Evolutionary conservation across 2,888 invertebrate species (phyloP).

Genomic region (Troglohyphantes excavatus): DNA sequence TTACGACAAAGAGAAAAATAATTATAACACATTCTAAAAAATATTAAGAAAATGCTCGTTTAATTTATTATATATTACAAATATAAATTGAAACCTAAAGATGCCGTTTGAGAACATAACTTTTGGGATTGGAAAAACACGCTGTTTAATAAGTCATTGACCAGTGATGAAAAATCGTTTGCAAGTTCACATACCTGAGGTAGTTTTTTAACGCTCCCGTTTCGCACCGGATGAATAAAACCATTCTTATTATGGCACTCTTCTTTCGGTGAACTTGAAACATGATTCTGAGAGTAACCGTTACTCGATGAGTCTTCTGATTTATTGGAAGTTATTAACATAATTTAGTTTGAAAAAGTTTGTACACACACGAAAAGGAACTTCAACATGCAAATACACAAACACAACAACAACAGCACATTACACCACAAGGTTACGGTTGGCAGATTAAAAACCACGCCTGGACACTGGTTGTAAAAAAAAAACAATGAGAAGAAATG

Average conservation of each 20-base stretch:
- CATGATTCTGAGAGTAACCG: conserved; percentile 33
- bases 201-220: conserved; percentile 23
- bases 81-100: too few species aligned
- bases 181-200: conserved; percentile 53
- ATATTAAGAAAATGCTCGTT: too few species aligned
- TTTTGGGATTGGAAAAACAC: too few species aligned
- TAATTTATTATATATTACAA: too few species aligned
- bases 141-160: neutral
- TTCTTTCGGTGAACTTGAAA: conserved; percentile 2
- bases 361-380: conserved; percentile 27
- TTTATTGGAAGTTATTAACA: conserved; percentile 66
- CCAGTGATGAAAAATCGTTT: neutral
- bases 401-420: neutral
- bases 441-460: conserved; percentile 50
- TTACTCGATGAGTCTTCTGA: conserved; percentile 21
- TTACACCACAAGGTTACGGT: neutral
- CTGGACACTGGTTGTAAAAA: conserved; percentile 28
- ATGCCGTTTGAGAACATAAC: too few species aligned
- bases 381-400: conserved; percentile 24
- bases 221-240: conserved; percentile 18
- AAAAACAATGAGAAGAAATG: conserved; percentile 17
- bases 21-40: too few species aligned
- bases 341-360: conserved; percentile 24
- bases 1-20: too few species aligned
- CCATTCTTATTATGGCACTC: conserved; percentile 41